Percentiles rank a stretch among this genome's conserved stretches.
These are phyloP conservation scores for Clavelina lepadiformis DNA, from an alignment of 23 tunicate species.

Conservation along the genomic window DNA sequence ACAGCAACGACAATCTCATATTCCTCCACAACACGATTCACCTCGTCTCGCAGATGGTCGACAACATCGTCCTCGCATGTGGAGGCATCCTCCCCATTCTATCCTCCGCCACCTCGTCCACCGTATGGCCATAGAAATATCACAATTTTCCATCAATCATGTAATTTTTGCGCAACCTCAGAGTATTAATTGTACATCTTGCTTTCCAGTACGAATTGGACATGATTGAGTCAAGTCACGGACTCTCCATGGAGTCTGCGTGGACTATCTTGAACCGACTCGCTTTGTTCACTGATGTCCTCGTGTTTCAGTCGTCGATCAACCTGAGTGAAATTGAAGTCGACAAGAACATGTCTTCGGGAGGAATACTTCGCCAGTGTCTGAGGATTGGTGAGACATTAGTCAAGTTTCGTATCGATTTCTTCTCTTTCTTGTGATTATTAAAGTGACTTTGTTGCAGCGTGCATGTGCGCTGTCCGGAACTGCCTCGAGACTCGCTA, in stretches of 20 bases:
- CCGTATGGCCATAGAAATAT: slow-evolving; percentile 36
- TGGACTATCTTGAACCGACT: slow-evolving; percentile 84
- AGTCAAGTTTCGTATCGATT: background rate
- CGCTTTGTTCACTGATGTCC: slow-evolving; percentile 53
- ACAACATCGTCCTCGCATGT: slow-evolving; percentile 88
- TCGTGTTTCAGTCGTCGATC: slow-evolving; percentile 55
- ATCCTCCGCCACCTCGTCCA: slow-evolving; percentile 96
- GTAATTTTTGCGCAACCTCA: no score
- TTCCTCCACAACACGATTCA: slow-evolving; percentile 94
- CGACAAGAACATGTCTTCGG: slow-evolving; percentile 86
- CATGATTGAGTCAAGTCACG: slow-evolving; percentile 84
- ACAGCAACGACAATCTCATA: slow-evolving; percentile 56
- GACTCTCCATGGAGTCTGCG: slow-evolving; percentile 70
- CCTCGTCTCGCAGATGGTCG: slow-evolving; percentile 84
- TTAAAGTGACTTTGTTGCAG: slow-evolving; percentile 15
- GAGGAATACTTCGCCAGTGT: slow-evolving; percentile 89
- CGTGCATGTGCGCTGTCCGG: slow-evolving; percentile 92
- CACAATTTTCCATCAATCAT: background rate
- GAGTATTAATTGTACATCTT: background rate
- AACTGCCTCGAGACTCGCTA: slow-evolving; percentile 90
- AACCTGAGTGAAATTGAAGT: slow-evolving; percentile 78
- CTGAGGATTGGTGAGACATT: slow-evolving; percentile 53
- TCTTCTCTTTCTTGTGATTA: background rate
- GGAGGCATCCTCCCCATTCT: slow-evolving; percentile 97
- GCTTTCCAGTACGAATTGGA: slow-evolving; percentile 87